A percentile compares a stretch with the other conserved stretches of the same genome.
phyloP scores from a whole-genome alignment of 30 jellyfish, hydroid and myxozoan genomes.

The Cassiopea andromeda region DNA sequence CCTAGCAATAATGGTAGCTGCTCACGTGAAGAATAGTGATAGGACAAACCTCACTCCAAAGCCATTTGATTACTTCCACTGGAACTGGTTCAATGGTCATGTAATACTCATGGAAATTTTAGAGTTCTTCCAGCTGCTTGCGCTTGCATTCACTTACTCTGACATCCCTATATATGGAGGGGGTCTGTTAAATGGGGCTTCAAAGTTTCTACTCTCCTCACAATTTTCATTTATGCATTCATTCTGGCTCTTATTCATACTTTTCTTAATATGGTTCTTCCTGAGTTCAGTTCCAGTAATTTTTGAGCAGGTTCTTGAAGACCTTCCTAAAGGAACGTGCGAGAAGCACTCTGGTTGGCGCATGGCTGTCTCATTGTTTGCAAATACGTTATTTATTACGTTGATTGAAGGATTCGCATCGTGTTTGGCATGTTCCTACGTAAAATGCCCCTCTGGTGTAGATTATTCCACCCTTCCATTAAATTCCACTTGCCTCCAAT shows the following conservation, averaged over 20 bases:
- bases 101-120: slow-evolving; percentile 81
- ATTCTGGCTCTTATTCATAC: slow-evolving; percentile 58
- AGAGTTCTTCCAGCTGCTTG: slow-evolving; percentile 86
- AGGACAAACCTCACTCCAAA: slow-evolving; percentile 57
- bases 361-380: slow-evolving; percentile 85
- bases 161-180: slow-evolving; percentile 92
- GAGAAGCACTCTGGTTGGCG: slow-evolving; percentile 91
- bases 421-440: slow-evolving; percentile 75
- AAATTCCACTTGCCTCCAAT: slow-evolving; percentile 69
- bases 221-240: slow-evolving; percentile 71
- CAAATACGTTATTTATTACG: slow-evolving; percentile 88
- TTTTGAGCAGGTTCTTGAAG: slow-evolving; percentile 87
- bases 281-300: slow-evolving; percentile 89
- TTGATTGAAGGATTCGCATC: slow-evolving; percentile 78
- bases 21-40: slow-evolving; percentile 33
- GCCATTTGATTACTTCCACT: slow-evolving; percentile 82
- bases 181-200: slow-evolving; percentile 49
- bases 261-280: slow-evolving; percentile 87
- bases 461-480: slow-evolving; percentile 37
- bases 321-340: slow-evolving; percentile 80
- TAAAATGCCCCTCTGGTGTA: slow-evolving; percentile 72
- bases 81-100: slow-evolving; percentile 87
- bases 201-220: slow-evolving; percentile 77
- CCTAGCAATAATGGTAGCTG: slow-evolving; percentile 69
- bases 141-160: slow-evolving; percentile 68